These are phyloP conservation scores for Cryptosula pallasiana DNA, from an alignment of 2,888 invertebrate genomes.

Conservation along the genomic window DNA sequence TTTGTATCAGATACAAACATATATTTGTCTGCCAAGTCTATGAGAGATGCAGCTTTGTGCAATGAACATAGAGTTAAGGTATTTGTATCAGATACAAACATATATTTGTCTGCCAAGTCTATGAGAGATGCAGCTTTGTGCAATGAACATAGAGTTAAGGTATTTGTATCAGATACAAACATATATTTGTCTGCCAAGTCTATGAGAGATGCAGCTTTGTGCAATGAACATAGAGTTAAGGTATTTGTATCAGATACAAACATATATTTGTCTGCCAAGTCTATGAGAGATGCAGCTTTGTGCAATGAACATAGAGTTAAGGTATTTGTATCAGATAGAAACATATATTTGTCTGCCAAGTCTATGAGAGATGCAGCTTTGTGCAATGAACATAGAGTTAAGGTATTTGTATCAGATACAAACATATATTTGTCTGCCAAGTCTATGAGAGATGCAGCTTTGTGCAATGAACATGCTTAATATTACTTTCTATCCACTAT, in stretches of 20 bases:
- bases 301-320: slow-evolving; percentile 73
- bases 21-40: slow-evolving; percentile 79
- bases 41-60: slow-evolving; percentile 72
- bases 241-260: no score
- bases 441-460: slow-evolving; percentile 73
- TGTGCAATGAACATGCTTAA: slow-evolving; percentile 68
- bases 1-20: no score
- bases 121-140: slow-evolving; percentile 74
- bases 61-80: slow-evolving; percentile 73
- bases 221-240: slow-evolving; percentile 72
- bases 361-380: slow-evolving; percentile 74
- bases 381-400: slow-evolving; percentile 70
- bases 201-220: slow-evolving; percentile 73
- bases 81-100: no score
- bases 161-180: no score
- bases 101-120: slow-evolving; percentile 81
- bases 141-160: slow-evolving; percentile 72
- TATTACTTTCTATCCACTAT: no score
- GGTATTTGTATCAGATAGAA: no score
- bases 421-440: slow-evolving; percentile 88
- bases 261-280: slow-evolving; percentile 84
- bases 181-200: slow-evolving; percentile 83
- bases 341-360: slow-evolving; percentile 85
- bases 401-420: no score
- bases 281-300: slow-evolving; percentile 73